Percentiles rank a stretch among this genome's conserved stretches.
Conservation (phyloP, 2,113 vertebrate species). For the Caloenas nicobarica region DNA sequence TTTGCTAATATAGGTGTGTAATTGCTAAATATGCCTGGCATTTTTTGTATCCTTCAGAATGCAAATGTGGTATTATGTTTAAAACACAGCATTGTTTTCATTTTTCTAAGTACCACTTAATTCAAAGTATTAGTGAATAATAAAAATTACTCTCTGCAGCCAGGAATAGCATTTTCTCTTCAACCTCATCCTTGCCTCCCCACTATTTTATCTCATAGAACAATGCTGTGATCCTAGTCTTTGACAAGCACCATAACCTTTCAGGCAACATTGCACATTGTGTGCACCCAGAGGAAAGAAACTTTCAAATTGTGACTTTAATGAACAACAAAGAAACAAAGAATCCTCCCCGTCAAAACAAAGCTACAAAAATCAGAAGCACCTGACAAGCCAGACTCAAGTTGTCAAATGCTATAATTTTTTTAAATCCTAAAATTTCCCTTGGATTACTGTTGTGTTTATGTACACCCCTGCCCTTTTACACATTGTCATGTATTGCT, state of each 20-base stretch:
- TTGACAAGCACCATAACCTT: background rate
- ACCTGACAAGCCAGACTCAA: background rate
- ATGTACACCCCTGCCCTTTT: background rate
- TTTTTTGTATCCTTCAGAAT: background rate
- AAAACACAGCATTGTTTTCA: background rate
- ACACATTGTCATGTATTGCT: no score
- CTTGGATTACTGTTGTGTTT: background rate
- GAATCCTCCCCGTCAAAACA: no score
- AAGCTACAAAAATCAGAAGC: background rate
- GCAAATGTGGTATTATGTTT: background rate
- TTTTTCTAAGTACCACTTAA: background rate
- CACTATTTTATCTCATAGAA: background rate
- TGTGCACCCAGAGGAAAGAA: background rate
- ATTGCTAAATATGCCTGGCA: background rate
- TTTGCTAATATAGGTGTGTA: background rate
- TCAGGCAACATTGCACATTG: no score
- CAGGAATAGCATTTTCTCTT: background rate
- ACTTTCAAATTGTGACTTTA: background rate
- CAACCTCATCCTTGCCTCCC: background rate
- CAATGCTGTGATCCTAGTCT: background rate
- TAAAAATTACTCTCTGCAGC: background rate
- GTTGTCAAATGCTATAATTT: background rate
- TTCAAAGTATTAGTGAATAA: background rate
- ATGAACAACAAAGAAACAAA: background rate
- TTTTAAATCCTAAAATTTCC: background rate